Percentiles rank a stretch among this genome's conserved stretches.
These are phyloP conservation scores for Drosophila kepulauana DNA, from an alignment of 1,140 invertebrate genomes.

Conservation along the genomic window DNA sequence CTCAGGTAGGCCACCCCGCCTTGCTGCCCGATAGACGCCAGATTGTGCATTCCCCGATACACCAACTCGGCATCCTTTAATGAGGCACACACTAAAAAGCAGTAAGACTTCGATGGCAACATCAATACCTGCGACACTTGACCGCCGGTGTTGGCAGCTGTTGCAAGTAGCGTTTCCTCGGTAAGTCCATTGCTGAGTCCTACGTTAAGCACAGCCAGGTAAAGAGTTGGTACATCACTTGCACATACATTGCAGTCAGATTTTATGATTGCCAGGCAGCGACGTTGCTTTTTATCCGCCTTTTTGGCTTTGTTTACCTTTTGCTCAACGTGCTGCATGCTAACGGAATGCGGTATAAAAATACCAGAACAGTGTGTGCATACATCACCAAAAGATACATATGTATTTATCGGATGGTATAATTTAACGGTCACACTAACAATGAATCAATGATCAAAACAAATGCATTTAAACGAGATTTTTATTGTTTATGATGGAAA, in stretches of 20 bases:
- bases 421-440: neutral
- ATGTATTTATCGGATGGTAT: neutral
- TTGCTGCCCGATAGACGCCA: constrained; percentile 86
- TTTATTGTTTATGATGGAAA: neutral
- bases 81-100: constrained; percentile 88
- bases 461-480: constrained; percentile 5
- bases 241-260: constrained; percentile 70
- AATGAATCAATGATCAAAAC: no score
- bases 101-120: constrained; percentile 91
- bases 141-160: constrained; percentile 86
- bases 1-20: constrained; percentile 88
- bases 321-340: constrained; percentile 61
- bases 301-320: constrained; percentile 74
- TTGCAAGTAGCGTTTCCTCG: constrained; percentile 87
- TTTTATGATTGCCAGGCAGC: constrained; percentile 73
- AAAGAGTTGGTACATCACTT: constrained; percentile 54
- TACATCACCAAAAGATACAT: neutral
- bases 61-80: constrained; percentile 86
- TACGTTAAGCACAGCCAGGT: constrained; percentile 86
- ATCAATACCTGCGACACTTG: constrained; percentile 87
- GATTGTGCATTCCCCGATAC: constrained; percentile 86
- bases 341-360: constrained; percentile 13
- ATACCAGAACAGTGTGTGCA: constrained; percentile 41
- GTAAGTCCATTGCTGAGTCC: constrained; percentile 90
- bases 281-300: constrained; percentile 69